A percentile compares a stretch with the other conserved stretches of the same genome.
Conservation (phyloP, 37 sponge, comb jelly and placozoan species). For the Geodia barretti region DNA sequence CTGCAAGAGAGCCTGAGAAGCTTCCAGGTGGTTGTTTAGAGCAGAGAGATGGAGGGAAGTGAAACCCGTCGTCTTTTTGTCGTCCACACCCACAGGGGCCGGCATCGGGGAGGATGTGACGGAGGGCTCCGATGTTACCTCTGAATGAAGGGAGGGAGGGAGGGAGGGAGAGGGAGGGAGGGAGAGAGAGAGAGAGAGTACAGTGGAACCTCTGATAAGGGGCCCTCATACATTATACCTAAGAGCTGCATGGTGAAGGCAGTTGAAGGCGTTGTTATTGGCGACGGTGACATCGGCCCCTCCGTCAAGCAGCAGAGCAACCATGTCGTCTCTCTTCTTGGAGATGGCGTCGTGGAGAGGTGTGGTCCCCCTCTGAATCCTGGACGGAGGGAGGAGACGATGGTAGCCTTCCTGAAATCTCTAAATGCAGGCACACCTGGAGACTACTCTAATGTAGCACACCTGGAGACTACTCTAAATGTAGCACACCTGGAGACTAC, state of each 20-base stretch:
- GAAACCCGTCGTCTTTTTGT: slow-evolving; percentile 90
- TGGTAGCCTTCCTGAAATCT: too few species aligned
- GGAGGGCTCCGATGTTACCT: slow-evolving; percentile 66
- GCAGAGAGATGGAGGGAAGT: slow-evolving; percentile 91
- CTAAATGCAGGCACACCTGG: too few species aligned
- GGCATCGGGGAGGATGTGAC: slow-evolving; percentile 49
- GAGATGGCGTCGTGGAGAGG: slow-evolving; percentile 94
- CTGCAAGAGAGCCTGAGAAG: slow-evolving; percentile 83
- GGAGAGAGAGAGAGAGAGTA: too few species aligned
- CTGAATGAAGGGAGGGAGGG: too few species aligned
- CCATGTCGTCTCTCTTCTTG: slow-evolving; percentile 86
- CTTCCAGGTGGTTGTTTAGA: slow-evolving; percentile 92
- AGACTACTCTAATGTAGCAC: too few species aligned
- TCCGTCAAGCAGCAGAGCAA: slow-evolving; percentile 68
- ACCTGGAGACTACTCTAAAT: too few species aligned
- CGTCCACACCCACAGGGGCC: slow-evolving; percentile 53
- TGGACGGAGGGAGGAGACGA: too few species aligned
- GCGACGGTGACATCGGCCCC: slow-evolving; percentile 69
- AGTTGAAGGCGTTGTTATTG: slow-evolving; percentile 89
- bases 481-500: too few species aligned
- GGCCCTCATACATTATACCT: too few species aligned
- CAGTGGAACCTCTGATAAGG: too few species aligned
- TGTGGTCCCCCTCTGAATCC: slow-evolving; percentile 91
- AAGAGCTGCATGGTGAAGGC: slow-evolving; percentile 86
- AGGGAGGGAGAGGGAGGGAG: too few species aligned